A percentile compares a stretch with the other conserved stretches of the same genome.
Conservation (phyloP, 2,113 vertebrate species). For the Crotalus helleri region DNA sequence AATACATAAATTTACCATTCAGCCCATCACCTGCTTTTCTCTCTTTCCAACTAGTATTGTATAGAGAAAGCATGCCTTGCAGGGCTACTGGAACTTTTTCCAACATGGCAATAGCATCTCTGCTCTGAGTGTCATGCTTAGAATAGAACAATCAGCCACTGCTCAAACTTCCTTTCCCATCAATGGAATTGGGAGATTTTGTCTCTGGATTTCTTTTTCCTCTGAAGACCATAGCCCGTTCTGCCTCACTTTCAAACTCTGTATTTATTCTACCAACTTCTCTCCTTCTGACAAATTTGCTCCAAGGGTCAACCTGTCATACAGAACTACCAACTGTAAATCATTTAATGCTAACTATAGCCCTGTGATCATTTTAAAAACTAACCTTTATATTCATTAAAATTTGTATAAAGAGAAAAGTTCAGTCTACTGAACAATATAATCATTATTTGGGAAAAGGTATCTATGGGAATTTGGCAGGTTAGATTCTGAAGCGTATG, state of each 20-base stretch:
- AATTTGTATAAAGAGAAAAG: background rate
- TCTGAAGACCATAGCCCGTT: background rate
- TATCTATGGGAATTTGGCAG: background rate
- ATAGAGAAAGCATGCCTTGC: background rate
- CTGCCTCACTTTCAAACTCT: background rate
- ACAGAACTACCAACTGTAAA: background rate
- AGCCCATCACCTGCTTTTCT: background rate
- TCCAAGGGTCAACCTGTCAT: background rate
- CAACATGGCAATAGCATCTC: background rate
- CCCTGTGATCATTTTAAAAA: background rate
- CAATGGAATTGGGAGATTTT: background rate
- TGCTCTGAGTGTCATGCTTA: background rate
- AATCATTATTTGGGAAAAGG: background rate
- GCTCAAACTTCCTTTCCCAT: background rate
- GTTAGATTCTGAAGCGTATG: background rate
- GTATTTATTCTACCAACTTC: background rate
- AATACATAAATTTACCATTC: background rate
- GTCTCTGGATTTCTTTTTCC: background rate
- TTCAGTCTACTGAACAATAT: background rate
- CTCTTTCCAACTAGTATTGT: background rate
- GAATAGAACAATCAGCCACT: background rate
- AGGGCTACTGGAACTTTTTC: background rate
- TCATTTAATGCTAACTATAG: background rate
- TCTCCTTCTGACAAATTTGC: background rate
- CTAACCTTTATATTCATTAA: background rate